These are phyloP conservation scores for Zhuqinia jingwanae DNA, from an alignment of 2,888 invertebrate species.

Conservation along the genomic window DNA sequence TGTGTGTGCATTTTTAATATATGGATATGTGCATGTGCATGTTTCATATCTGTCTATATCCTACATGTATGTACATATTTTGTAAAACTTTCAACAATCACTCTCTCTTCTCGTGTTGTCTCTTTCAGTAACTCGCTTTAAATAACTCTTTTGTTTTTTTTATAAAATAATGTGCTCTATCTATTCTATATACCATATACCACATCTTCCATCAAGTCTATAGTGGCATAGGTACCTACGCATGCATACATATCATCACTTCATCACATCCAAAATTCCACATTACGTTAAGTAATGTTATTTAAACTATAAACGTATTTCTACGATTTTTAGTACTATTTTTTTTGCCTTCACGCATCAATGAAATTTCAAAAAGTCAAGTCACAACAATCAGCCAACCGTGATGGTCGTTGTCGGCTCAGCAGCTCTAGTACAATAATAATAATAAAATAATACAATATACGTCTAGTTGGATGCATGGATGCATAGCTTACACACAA, in stretches of 20 bases:
- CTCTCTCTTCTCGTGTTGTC: slow-evolving; percentile 19
- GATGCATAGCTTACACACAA: not conserved
- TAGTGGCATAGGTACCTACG: too few species aligned
- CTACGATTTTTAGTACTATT: not conserved
- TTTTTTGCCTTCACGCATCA: slow-evolving; percentile 13
- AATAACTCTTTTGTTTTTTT: not conserved
- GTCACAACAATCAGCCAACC: not conserved
- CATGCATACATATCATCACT: not conserved
- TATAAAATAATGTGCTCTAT: not conserved
- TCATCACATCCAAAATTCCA: too few species aligned
- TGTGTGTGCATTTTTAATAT: not conserved
- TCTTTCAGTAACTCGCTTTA: not conserved
- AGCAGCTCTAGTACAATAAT: not conserved
- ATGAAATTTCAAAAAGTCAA: slow-evolving; percentile 4
- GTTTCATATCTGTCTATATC: too few species aligned
- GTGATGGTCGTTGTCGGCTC: slow-evolving; percentile 21
- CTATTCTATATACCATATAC: too few species aligned
- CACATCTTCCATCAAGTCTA: too few species aligned
- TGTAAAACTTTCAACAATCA: not conserved
- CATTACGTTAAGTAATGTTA: not conserved
- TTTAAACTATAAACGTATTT: not conserved
- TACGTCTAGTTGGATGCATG: not conserved
- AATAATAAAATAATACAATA: too few species aligned
- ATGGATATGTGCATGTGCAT: too few species aligned
- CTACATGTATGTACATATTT: too few species aligned